Percentiles rank a stretch among this genome's conserved stretches.
phyloP scores from a whole-genome alignment of 2,888 invertebrate genomes.

The Polydrusus pterygomalis region DNA sequence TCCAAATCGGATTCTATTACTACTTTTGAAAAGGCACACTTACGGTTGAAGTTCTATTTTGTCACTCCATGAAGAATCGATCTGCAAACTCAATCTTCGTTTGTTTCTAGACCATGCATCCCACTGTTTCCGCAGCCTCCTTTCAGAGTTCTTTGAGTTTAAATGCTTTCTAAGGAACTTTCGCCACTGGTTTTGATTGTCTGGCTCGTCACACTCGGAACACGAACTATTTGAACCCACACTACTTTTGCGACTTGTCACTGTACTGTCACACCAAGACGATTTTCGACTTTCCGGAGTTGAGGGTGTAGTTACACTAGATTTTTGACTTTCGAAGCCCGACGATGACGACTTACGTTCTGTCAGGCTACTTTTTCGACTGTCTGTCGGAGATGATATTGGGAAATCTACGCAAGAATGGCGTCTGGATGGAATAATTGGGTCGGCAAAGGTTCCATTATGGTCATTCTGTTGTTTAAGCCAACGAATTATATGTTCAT shows the following conservation, averaged over 20 bases:
- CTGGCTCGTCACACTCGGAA: conserved; percentile 70
- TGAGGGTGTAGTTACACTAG: conserved; percentile 66
- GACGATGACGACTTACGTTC: conserved; percentile 65
- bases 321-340: conserved; percentile 68
- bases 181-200: conserved; percentile 67
- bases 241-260: conserved; percentile 69
- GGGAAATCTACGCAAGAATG: conserved; percentile 63
- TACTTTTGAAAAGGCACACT: conserved; percentile 55
- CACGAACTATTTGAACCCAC: conserved; percentile 70
- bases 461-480: conserved; percentile 69
- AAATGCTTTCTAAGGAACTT: conserved; percentile 67
- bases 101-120: conserved; percentile 71
- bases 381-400: conserved; percentile 66
- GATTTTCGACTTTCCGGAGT: conserved; percentile 67
- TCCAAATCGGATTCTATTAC: too few species aligned
- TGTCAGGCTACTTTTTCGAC: conserved; percentile 65
- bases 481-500: conserved; percentile 71
- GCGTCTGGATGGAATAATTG: conserved; percentile 56
- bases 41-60: conserved; percentile 63
- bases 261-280: conserved; percentile 64
- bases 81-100: conserved; percentile 68
- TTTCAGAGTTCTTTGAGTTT: conserved; percentile 68
- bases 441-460: conserved; percentile 56
- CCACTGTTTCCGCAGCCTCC: conserved; percentile 70
- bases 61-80: conserved; percentile 61